A percentile compares a stretch with the other conserved stretches of the same genome.
These are phyloP conservation scores for Rhodeus uyekii DNA, from an alignment of 2,797 vertebrate genomes.

Conservation along the genomic window DNA sequence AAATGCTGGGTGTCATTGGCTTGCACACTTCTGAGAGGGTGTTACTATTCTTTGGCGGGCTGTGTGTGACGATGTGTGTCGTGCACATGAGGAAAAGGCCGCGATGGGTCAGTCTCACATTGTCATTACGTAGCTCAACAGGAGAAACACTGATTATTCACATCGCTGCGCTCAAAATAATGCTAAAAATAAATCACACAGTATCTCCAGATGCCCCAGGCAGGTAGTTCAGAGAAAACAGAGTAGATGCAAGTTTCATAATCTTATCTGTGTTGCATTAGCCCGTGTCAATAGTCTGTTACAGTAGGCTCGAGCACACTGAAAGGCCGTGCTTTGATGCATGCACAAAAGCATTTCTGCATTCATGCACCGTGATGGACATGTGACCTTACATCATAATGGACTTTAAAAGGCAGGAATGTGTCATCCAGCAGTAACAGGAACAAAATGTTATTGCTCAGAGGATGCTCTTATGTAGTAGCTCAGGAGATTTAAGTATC, in stretches of 20 bases:
- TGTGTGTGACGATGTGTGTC: constrained; percentile 6
- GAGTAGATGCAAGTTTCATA: constrained; percentile 45
- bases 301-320: background rate
- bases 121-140: constrained; percentile 70
- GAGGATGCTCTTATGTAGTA: background rate
- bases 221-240: constrained; percentile 64
- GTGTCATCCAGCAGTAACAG: constrained; percentile 22
- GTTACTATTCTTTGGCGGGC: constrained; percentile 9
- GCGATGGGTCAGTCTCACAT: constrained; percentile 68
- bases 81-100: constrained; percentile 36
- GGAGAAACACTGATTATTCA: constrained; percentile 75
- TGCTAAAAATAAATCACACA: constrained; percentile 76
- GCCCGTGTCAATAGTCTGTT: constrained; percentile 31
- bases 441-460: background rate
- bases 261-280: constrained; percentile 27
- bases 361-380: background rate
- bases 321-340: constrained; percentile 12
- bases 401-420: constrained; percentile 31
- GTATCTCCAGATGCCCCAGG: constrained; percentile 64
- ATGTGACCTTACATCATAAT: constrained; percentile 29
- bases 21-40: constrained; percentile 16
- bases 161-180: constrained; percentile 71
- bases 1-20: constrained; percentile 14
- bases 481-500: background rate
- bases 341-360: constrained; percentile 11